Evolutionary conservation across 64 coral and sea anemone genomes (phyloP).

Genomic region (Pocillopora damicornis): DNA sequence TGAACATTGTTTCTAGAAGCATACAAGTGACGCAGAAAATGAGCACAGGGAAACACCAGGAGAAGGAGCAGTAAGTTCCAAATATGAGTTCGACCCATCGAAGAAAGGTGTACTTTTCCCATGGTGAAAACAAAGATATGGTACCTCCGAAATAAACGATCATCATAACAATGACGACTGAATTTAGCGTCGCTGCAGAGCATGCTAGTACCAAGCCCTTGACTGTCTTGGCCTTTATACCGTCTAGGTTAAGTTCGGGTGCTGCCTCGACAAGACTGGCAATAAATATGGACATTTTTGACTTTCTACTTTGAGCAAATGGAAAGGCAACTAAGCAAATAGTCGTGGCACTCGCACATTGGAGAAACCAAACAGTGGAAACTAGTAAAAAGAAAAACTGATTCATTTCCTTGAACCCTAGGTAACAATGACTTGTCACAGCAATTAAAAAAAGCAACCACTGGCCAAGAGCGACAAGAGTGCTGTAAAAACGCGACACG

Average conservation of each 20-base stretch:
- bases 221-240: neutral
- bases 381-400: neutral
- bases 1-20: neutral
- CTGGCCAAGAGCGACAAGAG: neutral
- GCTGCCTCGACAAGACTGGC: neutral
- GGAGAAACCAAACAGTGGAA: neutral
- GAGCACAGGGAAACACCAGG: neutral
- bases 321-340: neutral
- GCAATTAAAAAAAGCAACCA: neutral
- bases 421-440: neutral
- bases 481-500: neutral
- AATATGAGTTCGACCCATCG: neutral
- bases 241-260: neutral
- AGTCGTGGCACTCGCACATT: neutral
- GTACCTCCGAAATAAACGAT: neutral
- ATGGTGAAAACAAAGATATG: neutral
- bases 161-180: neutral
- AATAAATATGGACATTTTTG: neutral
- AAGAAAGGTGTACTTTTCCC: neutral
- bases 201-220: neutral
- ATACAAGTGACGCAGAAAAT: slow-evolving; percentile 2
- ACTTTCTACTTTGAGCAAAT: neutral
- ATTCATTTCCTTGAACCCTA: neutral
- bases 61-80: neutral
- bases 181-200: neutral